phyloP scores from a whole-genome alignment of 1,140 invertebrate species.

The Cydia pomonella region DNA sequence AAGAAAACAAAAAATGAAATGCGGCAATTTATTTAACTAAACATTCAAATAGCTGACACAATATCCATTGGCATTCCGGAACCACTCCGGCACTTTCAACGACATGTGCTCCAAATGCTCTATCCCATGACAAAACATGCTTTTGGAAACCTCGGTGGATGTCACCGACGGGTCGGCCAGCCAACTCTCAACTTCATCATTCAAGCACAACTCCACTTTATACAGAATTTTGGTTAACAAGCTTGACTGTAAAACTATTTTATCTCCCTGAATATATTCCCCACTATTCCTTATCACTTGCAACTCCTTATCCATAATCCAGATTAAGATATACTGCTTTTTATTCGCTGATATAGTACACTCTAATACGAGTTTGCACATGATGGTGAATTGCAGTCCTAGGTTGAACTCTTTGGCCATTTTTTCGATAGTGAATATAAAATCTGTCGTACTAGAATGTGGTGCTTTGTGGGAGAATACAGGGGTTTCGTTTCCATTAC shows the following conservation, averaged over 20 bases:
- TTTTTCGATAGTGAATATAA: conserved; percentile 76
- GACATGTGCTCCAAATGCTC: conserved; percentile 80
- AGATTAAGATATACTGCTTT: conserved; percentile 79
- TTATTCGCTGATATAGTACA: conserved; percentile 60
- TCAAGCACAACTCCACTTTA: conserved; percentile 66
- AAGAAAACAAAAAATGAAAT: conserved; percentile 38
- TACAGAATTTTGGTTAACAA: conserved; percentile 78
- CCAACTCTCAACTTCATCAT: conserved; percentile 76
- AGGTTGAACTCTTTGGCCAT: conserved; percentile 75
- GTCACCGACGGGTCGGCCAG: conserved; percentile 71
- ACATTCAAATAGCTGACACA: conserved; percentile 80
- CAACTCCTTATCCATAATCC: conserved; percentile 81
- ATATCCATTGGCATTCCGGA: conserved; percentile 78
- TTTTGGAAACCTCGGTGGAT: conserved; percentile 78
- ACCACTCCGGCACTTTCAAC: conserved; percentile 77
- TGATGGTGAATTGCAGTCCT: conserved; percentile 72
- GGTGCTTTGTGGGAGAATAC: conserved; percentile 57
- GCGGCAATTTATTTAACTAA: conserved; percentile 57
- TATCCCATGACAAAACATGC: conserved; percentile 77
- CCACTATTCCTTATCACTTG: conserved; percentile 67
- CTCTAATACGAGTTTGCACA: conserved; percentile 77
- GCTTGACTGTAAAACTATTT: conserved; percentile 63
- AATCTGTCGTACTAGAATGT: conserved; percentile 68
- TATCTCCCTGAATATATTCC: conserved; percentile 51
- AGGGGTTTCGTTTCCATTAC: conserved; percentile 49